Conservation (phyloP, 2,797 vertebrate species). For the Cichlasoma orientale region DNA sequence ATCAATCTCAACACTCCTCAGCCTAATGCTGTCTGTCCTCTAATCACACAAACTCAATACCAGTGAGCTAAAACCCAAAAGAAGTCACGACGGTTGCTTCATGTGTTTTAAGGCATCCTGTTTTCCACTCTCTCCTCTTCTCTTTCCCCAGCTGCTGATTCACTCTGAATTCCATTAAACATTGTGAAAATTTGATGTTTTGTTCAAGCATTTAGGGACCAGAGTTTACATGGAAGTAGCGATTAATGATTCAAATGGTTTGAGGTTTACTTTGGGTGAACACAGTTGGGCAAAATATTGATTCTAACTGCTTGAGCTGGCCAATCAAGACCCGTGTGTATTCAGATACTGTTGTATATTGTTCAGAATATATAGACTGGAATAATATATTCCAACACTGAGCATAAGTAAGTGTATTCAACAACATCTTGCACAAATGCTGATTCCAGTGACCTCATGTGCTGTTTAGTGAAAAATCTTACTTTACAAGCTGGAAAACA, state of each 20-base stretch:
- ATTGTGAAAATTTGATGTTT: slow-evolving; percentile 34
- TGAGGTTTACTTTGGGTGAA: slow-evolving; percentile 13
- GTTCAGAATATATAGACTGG: slow-evolving; percentile 5
- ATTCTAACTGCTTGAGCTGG: slow-evolving; percentile 30
- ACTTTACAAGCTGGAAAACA: background rate
- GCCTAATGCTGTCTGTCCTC: slow-evolving; percentile 27
- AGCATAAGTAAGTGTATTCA: slow-evolving; percentile 6
- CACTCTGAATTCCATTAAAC: slow-evolving; percentile 23
- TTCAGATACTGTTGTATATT: slow-evolving; percentile 34
- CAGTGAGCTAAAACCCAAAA: slow-evolving; percentile 32
- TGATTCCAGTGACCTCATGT: slow-evolving; percentile 1
- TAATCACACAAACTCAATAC: slow-evolving; percentile 37
- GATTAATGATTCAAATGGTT: slow-evolving; percentile 23
- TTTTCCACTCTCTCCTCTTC: background rate
- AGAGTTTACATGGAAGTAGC: slow-evolving; percentile 4
- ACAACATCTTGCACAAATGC: slow-evolving; percentile 9
- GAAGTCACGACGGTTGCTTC: slow-evolving; percentile 3
- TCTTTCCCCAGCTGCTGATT: background rate
- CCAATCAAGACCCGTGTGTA: slow-evolving; percentile 1
- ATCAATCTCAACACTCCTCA: slow-evolving; percentile 66
- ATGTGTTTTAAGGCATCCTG: slow-evolving; percentile 16
- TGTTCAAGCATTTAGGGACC: slow-evolving; percentile 4
- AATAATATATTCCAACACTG: slow-evolving; percentile 30
- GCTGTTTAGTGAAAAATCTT: background rate
- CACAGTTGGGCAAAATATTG: slow-evolving; percentile 16